Evolutionary conservation across 2,888 invertebrate genomes (phyloP).

Genomic region (Cybosia mesomella): DNA sequence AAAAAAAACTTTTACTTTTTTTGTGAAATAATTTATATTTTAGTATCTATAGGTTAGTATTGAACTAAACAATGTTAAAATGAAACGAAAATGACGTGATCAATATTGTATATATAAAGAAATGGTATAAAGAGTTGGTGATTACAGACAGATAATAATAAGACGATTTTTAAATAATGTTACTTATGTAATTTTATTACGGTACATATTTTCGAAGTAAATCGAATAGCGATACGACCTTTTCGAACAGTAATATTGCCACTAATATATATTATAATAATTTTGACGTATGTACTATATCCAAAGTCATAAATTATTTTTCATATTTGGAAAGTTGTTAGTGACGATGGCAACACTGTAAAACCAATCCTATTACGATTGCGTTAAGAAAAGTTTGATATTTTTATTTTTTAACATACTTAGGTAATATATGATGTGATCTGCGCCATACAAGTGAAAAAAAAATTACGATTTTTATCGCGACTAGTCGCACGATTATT

Average conservation of each 20-base stretch:
- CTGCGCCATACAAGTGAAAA: constrained; percentile 32
- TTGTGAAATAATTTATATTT: constrained; percentile 42
- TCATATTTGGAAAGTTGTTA: constrained; percentile 26
- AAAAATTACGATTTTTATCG: constrained; percentile 21
- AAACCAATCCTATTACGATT: constrained; percentile 24
- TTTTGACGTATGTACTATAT: constrained; percentile 6
- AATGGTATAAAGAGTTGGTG: constrained; percentile 58
- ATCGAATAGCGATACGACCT: constrained; percentile 22
- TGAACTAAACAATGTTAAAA: constrained; percentile 80
- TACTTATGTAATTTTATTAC: constrained; percentile 57
- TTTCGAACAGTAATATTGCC: constrained; percentile 7
- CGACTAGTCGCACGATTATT: constrained; percentile 41
- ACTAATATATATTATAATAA: constrained; percentile 11
- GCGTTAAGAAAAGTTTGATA: constrained; percentile 33
- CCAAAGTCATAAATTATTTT: constrained; percentile 27
- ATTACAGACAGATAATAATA: constrained; percentile 42
- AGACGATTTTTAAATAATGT: constrained; percentile 56
- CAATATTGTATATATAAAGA: constrained; percentile 71
- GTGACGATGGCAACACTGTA: constrained; percentile 22
- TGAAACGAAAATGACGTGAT: constrained; percentile 80
- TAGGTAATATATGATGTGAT: constrained; percentile 45
- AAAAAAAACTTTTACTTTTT: constrained; percentile 26
- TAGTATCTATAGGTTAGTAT: constrained; percentile 68
- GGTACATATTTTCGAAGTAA: constrained; percentile 32
- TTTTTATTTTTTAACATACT: constrained; percentile 51